phyloP scores from a whole-genome alignment of 1,140 invertebrate genomes.

The Papilio helenus region DNA sequence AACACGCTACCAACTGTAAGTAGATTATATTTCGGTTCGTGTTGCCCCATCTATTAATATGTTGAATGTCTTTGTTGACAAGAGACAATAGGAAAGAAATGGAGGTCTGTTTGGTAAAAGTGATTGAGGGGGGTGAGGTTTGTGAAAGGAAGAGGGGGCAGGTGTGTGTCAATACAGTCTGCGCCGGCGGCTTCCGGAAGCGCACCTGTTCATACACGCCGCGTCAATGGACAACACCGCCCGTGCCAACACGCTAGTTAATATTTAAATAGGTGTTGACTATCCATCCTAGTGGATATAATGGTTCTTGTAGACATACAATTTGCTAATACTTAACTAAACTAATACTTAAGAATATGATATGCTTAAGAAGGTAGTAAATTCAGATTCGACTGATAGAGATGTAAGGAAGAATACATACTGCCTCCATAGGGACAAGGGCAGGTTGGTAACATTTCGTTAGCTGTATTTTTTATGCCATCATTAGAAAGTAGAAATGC shows the following conservation, averaged over 20 bases:
- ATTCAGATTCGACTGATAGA: too few species aligned
- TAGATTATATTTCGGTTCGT: background rate
- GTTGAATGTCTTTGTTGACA: background rate
- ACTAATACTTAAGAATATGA: too few species aligned
- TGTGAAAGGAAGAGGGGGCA: background rate
- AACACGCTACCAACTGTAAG: background rate
- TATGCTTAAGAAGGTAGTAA: too few species aligned
- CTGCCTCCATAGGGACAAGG: too few species aligned
- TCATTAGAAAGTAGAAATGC: too few species aligned
- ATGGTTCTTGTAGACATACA: background rate
- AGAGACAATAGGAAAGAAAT: background rate
- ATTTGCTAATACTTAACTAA: too few species aligned
- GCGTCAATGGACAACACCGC: conserved; percentile 11
- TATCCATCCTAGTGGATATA: background rate
- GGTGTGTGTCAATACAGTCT: conserved; percentile 32
- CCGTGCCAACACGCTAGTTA: background rate
- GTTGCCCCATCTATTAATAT: background rate
- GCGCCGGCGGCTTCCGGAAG: conserved; percentile 30
- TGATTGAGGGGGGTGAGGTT: background rate
- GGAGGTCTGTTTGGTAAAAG: background rate
- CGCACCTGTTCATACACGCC: conserved; percentile 35
- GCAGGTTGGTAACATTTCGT: too few species aligned
- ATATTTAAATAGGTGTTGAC: conserved; percentile 8
- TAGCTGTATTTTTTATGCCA: too few species aligned
- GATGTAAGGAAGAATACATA: too few species aligned